Evolutionary conservation across 2,888 invertebrate species (phyloP).

Genomic region (Drosophila tanythrix): DNA sequence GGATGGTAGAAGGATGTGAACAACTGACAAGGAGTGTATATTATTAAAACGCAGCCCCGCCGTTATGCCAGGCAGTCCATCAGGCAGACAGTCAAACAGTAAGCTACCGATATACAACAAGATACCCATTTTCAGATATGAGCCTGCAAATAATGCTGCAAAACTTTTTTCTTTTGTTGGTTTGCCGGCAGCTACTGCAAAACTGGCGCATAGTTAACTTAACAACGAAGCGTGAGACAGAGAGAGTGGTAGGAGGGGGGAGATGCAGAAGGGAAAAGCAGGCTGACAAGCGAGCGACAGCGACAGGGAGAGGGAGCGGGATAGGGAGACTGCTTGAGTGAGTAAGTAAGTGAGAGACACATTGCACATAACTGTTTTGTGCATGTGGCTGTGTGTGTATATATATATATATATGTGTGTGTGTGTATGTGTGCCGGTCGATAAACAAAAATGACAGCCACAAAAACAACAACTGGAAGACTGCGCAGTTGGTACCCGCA

Average conservation of each 20-base stretch:
- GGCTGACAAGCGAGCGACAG: neutral
- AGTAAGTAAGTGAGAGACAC: slow-evolving; percentile 5
- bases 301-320: neutral
- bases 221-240: neutral
- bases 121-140: slow-evolving; percentile 16
- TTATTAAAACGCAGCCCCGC: neutral
- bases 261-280: neutral
- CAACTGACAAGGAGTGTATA: neutral
- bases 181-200: slow-evolving; percentile 19
- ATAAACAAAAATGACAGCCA: slow-evolving; percentile 63
- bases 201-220: slow-evolving; percentile 36
- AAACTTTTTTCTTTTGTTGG: neutral
- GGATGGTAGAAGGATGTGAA: neutral
- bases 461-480: slow-evolving; percentile 45
- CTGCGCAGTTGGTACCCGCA: slow-evolving; percentile 36
- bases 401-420: slow-evolving; percentile 4
- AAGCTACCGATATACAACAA: neutral
- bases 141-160: slow-evolving; percentile 5
- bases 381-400: slow-evolving; percentile 7
- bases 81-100: neutral
- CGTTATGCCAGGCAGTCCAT: neutral
- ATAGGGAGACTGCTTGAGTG: neutral
- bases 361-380: slow-evolving; percentile 43
- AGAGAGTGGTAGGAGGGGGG: neutral
- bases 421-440: slow-evolving; percentile 48